Conservation (phyloP, 2,113 vertebrate genomes). For the Phycodurus eques region DNA sequence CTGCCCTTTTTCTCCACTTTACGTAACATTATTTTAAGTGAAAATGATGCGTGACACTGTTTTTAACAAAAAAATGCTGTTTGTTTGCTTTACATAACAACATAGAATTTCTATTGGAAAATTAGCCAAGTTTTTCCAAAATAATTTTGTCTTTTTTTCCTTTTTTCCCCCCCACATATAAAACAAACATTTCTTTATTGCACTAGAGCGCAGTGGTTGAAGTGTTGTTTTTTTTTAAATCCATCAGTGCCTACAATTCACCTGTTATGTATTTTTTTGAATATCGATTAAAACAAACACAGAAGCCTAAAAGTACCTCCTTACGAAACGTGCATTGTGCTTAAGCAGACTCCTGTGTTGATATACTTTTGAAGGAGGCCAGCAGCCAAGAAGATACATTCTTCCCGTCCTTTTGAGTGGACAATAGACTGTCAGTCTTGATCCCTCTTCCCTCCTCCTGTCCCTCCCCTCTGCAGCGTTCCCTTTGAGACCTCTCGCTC, state of each 20-base stretch:
- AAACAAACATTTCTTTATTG: not conserved
- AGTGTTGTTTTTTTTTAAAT: not conserved
- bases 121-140: too few species aligned
- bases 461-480: slow-evolving; percentile 58
- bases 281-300: not conserved
- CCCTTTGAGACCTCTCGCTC: slow-evolving; percentile 64
- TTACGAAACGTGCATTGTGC: slow-evolving; percentile 1
- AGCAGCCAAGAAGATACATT: slow-evolving; percentile 67
- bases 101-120: too few species aligned
- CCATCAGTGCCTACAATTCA: not conserved
- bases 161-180: too few species aligned
- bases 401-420: slow-evolving; percentile 65
- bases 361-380: slow-evolving; percentile 47
- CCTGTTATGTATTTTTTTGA: not conserved
- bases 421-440: slow-evolving; percentile 70
- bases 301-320: not conserved
- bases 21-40: not conserved
- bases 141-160: too few species aligned
- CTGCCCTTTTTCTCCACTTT: not conserved
- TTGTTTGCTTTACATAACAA: too few species aligned
- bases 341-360: slow-evolving; percentile 29
- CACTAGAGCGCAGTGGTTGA: not conserved
- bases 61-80: not conserved
- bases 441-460: slow-evolving; percentile 52
- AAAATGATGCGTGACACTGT: not conserved